These are phyloP conservation scores for Microtus montanus DNA, from an alignment of 2,113 vertebrate species.

Conservation along the genomic window DNA sequence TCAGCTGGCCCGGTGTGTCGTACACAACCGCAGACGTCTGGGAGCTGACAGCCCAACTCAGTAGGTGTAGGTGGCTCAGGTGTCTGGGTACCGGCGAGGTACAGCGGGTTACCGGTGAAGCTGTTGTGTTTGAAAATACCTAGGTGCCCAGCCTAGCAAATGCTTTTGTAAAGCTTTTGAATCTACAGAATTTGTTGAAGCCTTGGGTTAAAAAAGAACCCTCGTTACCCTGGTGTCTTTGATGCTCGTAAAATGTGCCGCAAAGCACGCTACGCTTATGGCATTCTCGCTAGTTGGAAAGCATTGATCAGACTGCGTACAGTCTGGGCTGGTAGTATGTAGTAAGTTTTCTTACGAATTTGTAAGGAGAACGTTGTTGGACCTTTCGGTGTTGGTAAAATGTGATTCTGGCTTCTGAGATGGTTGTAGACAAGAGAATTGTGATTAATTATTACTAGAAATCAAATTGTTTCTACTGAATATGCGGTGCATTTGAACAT, in stretches of 20 bases:
- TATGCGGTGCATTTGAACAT: neutral
- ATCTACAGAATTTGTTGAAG: conserved; percentile 47
- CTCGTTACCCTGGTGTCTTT: neutral
- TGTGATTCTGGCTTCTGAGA: conserved; percentile 30
- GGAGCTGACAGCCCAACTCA: conserved; percentile 50
- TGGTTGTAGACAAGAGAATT: conserved; percentile 40
- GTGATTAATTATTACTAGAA: conserved; percentile 21
- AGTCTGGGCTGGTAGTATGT: neutral
- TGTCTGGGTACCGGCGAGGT: neutral
- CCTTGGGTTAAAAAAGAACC: neutral
- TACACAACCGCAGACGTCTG: neutral
- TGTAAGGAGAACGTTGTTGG: neutral
- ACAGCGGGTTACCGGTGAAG: neutral
- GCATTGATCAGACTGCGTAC: conserved; percentile 61
- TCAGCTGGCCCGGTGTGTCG: neutral
- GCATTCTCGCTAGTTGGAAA: conserved; percentile 36
- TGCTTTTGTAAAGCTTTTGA: neutral
- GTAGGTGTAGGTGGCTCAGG: conserved; percentile 49
- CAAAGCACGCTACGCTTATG: conserved; percentile 45
- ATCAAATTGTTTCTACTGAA: neutral
- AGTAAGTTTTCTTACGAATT: neutral
- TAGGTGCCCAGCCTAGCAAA: neutral
- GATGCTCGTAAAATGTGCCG: conserved; percentile 55
- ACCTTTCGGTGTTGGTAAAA: neutral
- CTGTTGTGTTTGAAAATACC: conserved; percentile 40